phyloP scores from a whole-genome alignment of 2,888 invertebrate species.

The Epirrhoe tristata region DNA sequence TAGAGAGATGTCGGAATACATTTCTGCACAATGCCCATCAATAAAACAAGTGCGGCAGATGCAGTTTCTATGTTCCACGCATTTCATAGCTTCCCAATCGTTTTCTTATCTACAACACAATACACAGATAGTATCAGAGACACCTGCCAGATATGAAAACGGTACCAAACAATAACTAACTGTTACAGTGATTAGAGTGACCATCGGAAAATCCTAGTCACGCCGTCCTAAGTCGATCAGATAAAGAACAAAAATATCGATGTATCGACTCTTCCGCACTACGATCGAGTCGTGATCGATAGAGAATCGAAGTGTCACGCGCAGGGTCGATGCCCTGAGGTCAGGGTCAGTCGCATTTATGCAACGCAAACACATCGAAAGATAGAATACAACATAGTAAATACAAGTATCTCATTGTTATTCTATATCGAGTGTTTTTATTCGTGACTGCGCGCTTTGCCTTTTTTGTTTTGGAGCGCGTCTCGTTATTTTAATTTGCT shows the following conservation, averaged over 20 bases:
- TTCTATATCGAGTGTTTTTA: conserved; percentile 65
- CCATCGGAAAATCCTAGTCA: conserved; percentile 67
- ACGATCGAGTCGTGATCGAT: conserved; percentile 83
- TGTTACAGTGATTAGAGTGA: conserved; percentile 74
- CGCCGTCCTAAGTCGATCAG: conserved; percentile 70
- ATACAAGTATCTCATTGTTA: conserved; percentile 69
- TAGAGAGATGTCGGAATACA: too few species aligned
- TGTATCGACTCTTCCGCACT: conserved; percentile 70
- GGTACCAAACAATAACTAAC: conserved; percentile 71
- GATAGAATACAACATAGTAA: conserved; percentile 76
- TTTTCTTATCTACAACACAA: neutral
- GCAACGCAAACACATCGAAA: conserved; percentile 66
- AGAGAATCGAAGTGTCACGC: conserved; percentile 84
- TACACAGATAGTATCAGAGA: conserved; percentile 47
- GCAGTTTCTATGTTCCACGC: neutral
- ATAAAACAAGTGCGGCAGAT: neutral
- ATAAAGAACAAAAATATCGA: conserved; percentile 77
- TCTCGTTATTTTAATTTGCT: conserved; percentile 42
- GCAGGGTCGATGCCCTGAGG: conserved; percentile 77
- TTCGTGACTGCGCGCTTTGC: conserved; percentile 55
- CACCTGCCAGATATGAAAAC: conserved; percentile 75
- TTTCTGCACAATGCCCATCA: too few species aligned
- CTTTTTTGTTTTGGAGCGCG: conserved; percentile 50
- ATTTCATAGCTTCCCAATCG: neutral
- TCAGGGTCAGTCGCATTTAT: conserved; percentile 81